A percentile compares a stretch with the other conserved stretches of the same genome.
Evolutionary conservation across 2,113 vertebrate species (phyloP).

Genomic region (Anoura caudifer): DNA sequence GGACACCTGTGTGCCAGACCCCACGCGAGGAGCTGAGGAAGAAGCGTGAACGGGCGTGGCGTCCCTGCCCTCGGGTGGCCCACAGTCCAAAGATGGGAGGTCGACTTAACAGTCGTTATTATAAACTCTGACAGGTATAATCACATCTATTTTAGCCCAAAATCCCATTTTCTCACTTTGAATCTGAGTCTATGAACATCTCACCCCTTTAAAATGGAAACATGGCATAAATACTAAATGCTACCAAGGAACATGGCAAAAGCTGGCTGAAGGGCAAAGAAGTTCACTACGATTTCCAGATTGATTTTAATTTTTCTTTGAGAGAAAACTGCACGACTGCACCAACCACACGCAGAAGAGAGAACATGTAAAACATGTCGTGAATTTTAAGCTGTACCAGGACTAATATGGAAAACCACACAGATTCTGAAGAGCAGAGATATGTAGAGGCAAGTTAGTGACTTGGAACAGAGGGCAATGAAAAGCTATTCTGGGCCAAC

Average conservation of each 20-base stretch:
- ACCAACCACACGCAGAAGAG: neutral
- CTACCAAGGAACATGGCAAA: neutral
- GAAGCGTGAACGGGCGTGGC: accelerated
- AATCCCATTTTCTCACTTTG: neutral
- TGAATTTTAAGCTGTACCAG: neutral
- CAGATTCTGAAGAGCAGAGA: neutral
- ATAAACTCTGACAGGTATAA: neutral
- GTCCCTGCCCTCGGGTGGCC: neutral
- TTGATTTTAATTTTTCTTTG: neutral
- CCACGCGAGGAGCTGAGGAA: neutral
- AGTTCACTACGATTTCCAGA: neutral
- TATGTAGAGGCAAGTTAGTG: neutral
- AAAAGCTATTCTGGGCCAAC: neutral
- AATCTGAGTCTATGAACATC: neutral
- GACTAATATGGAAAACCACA: neutral
- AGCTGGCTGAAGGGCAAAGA: neutral
- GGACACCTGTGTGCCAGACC: neutral
- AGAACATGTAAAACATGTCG: neutral
- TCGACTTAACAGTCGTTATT: neutral
- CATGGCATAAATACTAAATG: neutral
- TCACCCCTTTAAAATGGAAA: neutral
- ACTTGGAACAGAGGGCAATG: neutral
- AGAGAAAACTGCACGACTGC: neutral
- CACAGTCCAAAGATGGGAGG: neutral
- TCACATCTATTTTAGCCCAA: neutral